A percentile compares a stretch with the other conserved stretches of the same genome.
phyloP scores from a whole-genome alignment of 2,113 vertebrate species.

The Anser brachyrhynchus region DNA sequence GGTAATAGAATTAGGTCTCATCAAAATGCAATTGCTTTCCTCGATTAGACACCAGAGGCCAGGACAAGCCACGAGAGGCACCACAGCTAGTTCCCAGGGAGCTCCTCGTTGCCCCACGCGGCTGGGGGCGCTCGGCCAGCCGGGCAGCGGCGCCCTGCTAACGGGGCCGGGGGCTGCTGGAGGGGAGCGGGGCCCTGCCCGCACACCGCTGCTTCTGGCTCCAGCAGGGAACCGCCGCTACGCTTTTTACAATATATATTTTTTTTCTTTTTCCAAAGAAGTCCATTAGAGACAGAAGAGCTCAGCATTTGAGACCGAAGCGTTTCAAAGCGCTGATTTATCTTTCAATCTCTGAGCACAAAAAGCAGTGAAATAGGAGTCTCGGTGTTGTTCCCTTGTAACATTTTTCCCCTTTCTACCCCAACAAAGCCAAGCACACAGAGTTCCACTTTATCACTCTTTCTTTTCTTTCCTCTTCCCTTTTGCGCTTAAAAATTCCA shows the following conservation, averaged over 20 bases:
- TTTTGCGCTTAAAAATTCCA: background rate
- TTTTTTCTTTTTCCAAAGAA: background rate
- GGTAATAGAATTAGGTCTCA: background rate
- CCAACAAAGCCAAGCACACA: background rate
- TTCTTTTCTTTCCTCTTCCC: background rate
- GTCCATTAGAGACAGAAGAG: background rate
- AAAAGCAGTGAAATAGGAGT: background rate
- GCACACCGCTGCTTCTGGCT: slow-evolving; percentile 14
- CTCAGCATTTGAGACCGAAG: background rate
- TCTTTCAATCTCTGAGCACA: background rate
- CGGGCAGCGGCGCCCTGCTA: too few species aligned
- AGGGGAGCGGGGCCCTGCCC: slow-evolving; percentile 13
- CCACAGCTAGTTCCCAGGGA: background rate
- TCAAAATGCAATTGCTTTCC: background rate
- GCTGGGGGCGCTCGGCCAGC: background rate
- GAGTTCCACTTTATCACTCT: background rate
- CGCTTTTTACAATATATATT: background rate
- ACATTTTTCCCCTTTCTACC: background rate
- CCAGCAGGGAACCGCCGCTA: background rate
- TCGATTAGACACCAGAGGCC: background rate
- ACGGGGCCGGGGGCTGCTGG: background rate
- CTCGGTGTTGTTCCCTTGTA: background rate
- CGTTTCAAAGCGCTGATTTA: background rate
- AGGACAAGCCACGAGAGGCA: background rate
- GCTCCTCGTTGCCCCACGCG: background rate